Base-by-base conservation (phyloP, 1,140 invertebrate genomes). In the Tribolium madens region DNA sequence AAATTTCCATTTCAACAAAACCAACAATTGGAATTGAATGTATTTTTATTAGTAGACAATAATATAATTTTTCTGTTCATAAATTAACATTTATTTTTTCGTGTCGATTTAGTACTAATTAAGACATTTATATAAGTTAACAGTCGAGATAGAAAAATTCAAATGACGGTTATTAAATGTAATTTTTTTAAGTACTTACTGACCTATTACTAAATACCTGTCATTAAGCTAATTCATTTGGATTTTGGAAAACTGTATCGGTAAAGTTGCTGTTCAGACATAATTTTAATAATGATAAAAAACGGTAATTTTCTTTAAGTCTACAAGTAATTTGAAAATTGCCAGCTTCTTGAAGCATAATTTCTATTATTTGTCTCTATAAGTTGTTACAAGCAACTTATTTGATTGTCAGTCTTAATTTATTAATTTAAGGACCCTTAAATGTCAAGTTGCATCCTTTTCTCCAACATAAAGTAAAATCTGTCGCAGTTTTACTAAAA, bases 1-100 rank as follows among this genome's bases (percentile, higher is more conserved):
- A 64, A 33, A 64, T 64, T 64, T 64, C 57, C 57, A 64, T 64
- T 64, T 64, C 17, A 33, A 64, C 15, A 57, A 52, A 57, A 57
- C 15, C n/a, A 57, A 57, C 18, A 50, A 17, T 13, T 50, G 48
- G 13, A 50, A 50, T 17, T 17, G 15, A 21, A 21, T 64, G 26
- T 31, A 64, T 33, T 64, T 60, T 64, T 64, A 64, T 64, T 64
- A 33, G 57, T n/a, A 31, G n/a, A 57, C 18, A 57, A 57, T 9
- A 26, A 26, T 17, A 26, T 26, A 4, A 17, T 57, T 21, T 57
- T 50, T 50, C 48, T 14, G 12, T 17, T 4, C 13, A 50, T 50
- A 50, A 50, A 15, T 50, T 42, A 3, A 10, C 36, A 42, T 36
- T 36, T 36, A 42, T 10, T 42, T 57, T 57, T 26, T 57, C 15